These are phyloP conservation scores for Prinia subflava DNA, from an alignment of 2,113 vertebrate species.

Conservation along the genomic window DNA sequence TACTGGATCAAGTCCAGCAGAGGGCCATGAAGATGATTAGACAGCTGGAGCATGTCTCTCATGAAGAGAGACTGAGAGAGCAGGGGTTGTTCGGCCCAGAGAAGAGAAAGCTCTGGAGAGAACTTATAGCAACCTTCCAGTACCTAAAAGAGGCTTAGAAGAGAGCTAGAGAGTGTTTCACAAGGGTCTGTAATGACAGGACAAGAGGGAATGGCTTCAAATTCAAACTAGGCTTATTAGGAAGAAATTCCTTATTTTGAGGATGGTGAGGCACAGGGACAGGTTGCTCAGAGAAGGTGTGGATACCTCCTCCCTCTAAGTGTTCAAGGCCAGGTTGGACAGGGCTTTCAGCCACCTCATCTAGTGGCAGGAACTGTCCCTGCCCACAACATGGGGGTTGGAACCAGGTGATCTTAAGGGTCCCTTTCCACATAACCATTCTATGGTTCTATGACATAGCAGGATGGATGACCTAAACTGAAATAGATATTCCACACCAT, in stretches of 20 bases:
- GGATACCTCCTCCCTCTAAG: neutral
- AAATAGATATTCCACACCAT: neutral
- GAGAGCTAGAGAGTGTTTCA: neutral
- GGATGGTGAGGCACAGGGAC: neutral
- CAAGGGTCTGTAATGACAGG: neutral
- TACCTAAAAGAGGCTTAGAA: neutral
- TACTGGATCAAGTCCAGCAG: neutral
- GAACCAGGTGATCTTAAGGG: neutral
- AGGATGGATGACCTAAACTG: neutral
- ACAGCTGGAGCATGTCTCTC: neutral
- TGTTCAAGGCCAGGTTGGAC: neutral
- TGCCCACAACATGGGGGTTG: fast-evolving
- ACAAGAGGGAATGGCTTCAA: neutral
- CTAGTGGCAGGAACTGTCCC: neutral
- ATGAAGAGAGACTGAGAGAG: neutral
- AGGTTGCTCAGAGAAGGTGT: neutral
- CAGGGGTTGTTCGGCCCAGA: neutral
- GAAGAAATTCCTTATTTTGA: neutral
- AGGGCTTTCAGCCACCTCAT: neutral
- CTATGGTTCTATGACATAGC: neutral
- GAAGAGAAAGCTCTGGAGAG: neutral
- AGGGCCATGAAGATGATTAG: neutral
- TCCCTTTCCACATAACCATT: neutral
- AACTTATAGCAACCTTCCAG: neutral
- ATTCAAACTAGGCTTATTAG: neutral